A percentile compares a stretch with the other conserved stretches of the same genome.
Conservation (phyloP, 2,113 vertebrate species). For the Lanius collurio region DNA sequence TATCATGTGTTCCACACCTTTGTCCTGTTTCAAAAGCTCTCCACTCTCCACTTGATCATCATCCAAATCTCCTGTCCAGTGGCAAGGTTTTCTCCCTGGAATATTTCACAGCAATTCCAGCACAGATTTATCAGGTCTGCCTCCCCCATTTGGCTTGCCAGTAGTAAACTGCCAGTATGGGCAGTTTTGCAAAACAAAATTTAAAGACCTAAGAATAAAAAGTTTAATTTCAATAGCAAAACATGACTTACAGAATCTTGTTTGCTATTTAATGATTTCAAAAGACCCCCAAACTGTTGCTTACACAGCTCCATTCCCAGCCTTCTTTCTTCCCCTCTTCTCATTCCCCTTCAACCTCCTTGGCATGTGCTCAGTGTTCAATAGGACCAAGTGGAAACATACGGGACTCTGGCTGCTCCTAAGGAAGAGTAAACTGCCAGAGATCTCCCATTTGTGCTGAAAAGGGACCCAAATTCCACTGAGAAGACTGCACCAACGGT, state of each 20-base stretch:
- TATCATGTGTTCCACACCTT: background rate
- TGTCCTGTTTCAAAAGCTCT: background rate
- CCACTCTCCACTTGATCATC: accelerated
- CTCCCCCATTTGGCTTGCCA: background rate
- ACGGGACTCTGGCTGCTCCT: background rate
- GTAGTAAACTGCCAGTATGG: background rate
- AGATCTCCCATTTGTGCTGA: background rate
- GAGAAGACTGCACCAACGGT: background rate
- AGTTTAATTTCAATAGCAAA: background rate
- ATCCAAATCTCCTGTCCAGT: background rate
- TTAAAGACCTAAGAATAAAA: background rate
- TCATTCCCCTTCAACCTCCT: background rate
- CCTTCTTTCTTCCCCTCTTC: background rate
- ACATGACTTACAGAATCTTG: background rate
- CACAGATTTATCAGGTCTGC: background rate
- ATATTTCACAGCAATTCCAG: background rate
- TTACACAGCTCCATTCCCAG: background rate
- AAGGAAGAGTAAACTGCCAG: background rate
- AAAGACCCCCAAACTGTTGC: background rate
- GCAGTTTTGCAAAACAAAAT: background rate
- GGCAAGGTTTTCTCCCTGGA: background rate
- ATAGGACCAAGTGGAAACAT: background rate
- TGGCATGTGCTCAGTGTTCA: background rate
- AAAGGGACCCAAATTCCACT: background rate
- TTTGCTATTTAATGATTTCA: background rate